A percentile compares a stretch with the other conserved stretches of the same genome.
Evolutionary conservation across 2,113 vertebrate species (phyloP).

Genomic region (Stigmatopora argus): DNA sequence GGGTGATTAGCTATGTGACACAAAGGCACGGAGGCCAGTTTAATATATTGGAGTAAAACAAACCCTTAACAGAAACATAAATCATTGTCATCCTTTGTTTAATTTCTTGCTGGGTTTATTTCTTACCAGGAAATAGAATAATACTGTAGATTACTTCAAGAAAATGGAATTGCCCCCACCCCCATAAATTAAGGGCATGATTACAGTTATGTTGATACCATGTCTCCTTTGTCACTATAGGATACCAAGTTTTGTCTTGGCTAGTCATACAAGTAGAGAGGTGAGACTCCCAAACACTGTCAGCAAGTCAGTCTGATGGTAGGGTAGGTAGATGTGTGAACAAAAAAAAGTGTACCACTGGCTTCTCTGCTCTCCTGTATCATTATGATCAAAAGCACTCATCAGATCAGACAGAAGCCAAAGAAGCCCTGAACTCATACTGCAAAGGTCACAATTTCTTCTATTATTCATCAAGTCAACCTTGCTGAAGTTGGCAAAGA

Average conservation of each 20-base stretch:
- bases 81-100: not conserved
- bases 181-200: no score
- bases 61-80: slow-evolving; percentile 1
- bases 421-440: slow-evolving; percentile 43
- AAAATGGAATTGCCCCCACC: no score
- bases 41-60: not conserved
- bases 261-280: no score
- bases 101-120: no score
- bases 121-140: no score
- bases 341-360: slow-evolving; percentile 20
- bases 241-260: no score
- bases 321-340: not conserved
- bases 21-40: not conserved
- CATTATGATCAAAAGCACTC: slow-evolving; percentile 47
- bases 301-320: not conserved
- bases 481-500: slow-evolving; percentile 35
- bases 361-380: slow-evolving; percentile 25
- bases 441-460: slow-evolving; percentile 55
- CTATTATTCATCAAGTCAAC: slow-evolving; percentile 58
- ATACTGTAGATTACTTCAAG: no score
- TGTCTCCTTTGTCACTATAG: no score
- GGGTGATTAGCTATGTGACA: slow-evolving; percentile 6
- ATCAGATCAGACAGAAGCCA: slow-evolving; percentile 48
- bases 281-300: no score
- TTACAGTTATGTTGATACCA: no score